Evolutionary conservation across 2,888 invertebrate species (phyloP).

Genomic region (Empis stercorea): DNA sequence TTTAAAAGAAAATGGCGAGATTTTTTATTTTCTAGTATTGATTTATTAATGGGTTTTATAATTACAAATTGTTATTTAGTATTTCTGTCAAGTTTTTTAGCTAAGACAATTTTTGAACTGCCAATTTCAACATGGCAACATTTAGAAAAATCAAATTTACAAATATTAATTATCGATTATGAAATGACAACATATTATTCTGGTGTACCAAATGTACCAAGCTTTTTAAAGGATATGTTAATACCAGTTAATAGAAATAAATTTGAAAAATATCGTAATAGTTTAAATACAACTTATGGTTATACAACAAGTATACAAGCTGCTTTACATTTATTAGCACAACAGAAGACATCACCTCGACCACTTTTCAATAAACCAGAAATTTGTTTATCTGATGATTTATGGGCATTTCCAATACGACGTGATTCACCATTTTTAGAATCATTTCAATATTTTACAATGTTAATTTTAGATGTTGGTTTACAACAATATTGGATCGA

Average conservation of each 20-base stretch:
- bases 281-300: background rate
- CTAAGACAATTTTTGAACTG: slow-evolving; percentile 16
- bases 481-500: background rate
- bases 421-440: background rate
- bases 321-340: background rate
- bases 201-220: background rate
- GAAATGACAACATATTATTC: background rate
- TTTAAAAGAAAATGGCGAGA: background rate
- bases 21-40: background rate
- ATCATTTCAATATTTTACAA: background rate
- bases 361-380: background rate
- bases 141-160: background rate
- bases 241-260: background rate
- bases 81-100: slow-evolving; percentile 20
- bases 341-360: background rate
- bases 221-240: background rate
- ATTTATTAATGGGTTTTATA: slow-evolving; percentile 17
- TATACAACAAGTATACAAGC: background rate
- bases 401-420: background rate
- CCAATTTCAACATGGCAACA: slow-evolving; percentile 9
- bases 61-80: slow-evolving; percentile 21
- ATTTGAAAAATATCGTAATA: background rate
- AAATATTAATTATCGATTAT: background rate
- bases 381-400: background rate
- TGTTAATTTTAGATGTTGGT: background rate